These are phyloP conservation scores for Poicephalus gulielmi DNA, from an alignment of 2,113 vertebrate species.

Conservation along the genomic window DNA sequence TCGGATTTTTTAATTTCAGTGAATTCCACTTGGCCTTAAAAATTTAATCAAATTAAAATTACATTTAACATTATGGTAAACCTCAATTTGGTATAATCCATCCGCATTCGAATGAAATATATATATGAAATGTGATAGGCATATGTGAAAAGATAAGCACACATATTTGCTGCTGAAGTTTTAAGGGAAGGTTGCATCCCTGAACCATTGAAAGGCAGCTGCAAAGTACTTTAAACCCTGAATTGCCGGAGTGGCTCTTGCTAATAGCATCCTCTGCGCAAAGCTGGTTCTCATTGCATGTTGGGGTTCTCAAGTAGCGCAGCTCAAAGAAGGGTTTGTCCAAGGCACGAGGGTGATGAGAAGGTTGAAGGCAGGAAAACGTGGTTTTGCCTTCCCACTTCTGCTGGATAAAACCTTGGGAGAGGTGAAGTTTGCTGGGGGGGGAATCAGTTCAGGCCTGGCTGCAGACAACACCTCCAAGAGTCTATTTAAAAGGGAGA, in stretches of 20 bases:
- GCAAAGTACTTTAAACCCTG: not conserved
- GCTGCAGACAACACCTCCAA: not conserved
- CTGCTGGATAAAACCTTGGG: not conserved
- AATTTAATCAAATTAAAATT: not conserved
- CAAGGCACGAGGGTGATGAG: not conserved
- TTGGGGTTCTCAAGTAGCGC: fast-evolving
- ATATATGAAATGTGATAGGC: not conserved
- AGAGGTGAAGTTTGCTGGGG: not conserved
- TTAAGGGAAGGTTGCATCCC: not conserved
- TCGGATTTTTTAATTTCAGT: not conserved
- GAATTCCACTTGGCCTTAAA: conserved; percentile 14
- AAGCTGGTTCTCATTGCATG: not conserved
- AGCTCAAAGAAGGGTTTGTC: not conserved
- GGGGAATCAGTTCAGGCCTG: not conserved
- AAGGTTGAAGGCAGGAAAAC: not conserved
- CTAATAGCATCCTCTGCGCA: not conserved
- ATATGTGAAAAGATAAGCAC: not conserved
- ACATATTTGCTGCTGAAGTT: conserved; percentile 2
- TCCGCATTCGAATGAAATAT: not conserved
- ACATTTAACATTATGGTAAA: conserved; percentile 24
- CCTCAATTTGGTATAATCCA: not conserved
- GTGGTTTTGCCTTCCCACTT: not conserved
- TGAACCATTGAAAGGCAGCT: not conserved
- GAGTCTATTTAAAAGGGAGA: not conserved
- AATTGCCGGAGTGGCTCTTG: not conserved